Base-by-base conservation (phyloP, 1,140 invertebrate genomes). In the Epicauta chinensis region DNA sequence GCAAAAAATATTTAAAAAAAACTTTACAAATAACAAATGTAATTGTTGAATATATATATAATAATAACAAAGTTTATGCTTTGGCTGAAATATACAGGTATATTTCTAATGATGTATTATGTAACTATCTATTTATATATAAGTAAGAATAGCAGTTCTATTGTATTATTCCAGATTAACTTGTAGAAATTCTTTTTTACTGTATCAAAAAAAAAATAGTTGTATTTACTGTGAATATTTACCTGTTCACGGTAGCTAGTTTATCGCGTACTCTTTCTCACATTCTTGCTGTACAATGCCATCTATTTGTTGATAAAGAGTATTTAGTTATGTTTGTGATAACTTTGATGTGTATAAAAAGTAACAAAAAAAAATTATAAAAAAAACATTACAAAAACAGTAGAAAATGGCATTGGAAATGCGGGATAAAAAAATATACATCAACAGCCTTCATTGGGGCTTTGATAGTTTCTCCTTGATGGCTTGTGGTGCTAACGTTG, bases 51-150 rank as follows among this genome's bases (percentile, higher is more conserved):
- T 44, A 44, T 12, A 32, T 16, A 15, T 38, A 17, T 30, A 16
- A 40, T 40, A 13, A 44, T 44, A 35, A 36, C 37, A 37, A 46
- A 46, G 44, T 46, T 46, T 29, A 46, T 47, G 45, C 45, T 47
- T 47, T 47, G 15, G 34, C 45, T 38, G 45, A 47, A 47, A 47
- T 47, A 46, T 46, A 31, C 10, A 15, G 14, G 32, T 35, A 36
- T 46, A 36, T 35, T 47, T 14, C 23, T 47, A 47, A 47, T 29
- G 34, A 37, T 47, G 16, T 46, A 46, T 47, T 23, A 16, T 47
- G 35, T 38, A 47, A 38, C 34, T 47, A 37, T 47, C 34, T 47
- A 36, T 37, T 17, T 34, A 37, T 37, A 16, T 37, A 13, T 29
- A 38, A 16, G 36, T 37, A 47, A 30, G 4, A 47, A 23, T 16